A percentile compares a stretch with the other conserved stretches of the same genome.
phyloP scores from a whole-genome alignment of 2,797 vertebrate species.

The Apogon talboti region DNA sequence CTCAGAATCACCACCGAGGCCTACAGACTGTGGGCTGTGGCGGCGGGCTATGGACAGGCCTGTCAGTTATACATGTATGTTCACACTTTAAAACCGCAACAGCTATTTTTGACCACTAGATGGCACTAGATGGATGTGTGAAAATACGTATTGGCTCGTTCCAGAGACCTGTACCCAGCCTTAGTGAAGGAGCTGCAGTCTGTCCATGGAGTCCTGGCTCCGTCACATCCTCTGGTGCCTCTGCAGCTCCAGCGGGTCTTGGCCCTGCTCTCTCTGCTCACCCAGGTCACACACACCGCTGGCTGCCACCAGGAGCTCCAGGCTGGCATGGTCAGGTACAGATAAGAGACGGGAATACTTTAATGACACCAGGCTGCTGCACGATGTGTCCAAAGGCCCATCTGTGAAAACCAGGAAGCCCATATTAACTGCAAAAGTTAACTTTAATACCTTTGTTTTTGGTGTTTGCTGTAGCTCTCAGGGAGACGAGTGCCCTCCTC shows the following conservation, averaged over 20 bases:
- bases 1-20: conserved; percentile 87
- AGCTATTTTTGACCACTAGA: background rate
- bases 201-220: conserved; percentile 67
- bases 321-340: conserved; percentile 75
- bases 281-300: conserved; percentile 89
- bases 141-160: too few relatives aligned
- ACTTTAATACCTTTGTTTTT: background rate
- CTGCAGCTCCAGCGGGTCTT: conserved; percentile 84
- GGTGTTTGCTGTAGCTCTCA: conserved; percentile 65
- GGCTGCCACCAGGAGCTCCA: conserved; percentile 86
- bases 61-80: conserved; percentile 90
- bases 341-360: background rate
- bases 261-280: conserved; percentile 89
- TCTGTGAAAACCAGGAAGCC: background rate
- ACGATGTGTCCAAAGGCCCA: background rate
- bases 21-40: conserved; percentile 91
- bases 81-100: background rate
- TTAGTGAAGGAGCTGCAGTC: conserved; percentile 88
- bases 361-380: background rate
- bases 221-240: conserved; percentile 58
- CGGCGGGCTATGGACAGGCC: conserved; percentile 90
- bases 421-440: too few relatives aligned
- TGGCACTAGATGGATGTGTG: background rate
- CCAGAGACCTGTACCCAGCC: conserved; percentile 93
- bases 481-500: conserved; percentile 78